Percentiles rank a stretch among this genome's conserved stretches.
Conservation (phyloP, 2,888 invertebrate species). For the Antitype chi region DNA sequence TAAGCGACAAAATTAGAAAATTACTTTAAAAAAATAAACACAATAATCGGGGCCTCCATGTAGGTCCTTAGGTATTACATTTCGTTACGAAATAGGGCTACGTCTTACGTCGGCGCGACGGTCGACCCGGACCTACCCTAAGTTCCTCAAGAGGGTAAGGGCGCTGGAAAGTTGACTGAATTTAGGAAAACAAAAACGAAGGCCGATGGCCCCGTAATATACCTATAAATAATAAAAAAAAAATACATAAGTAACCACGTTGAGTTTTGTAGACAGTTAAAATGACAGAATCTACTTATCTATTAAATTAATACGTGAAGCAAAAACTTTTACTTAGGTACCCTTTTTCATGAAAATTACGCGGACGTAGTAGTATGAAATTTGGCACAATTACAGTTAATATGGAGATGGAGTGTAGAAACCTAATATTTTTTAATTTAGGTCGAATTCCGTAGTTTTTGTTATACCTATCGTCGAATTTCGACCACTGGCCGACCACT, state of each 20-base stretch:
- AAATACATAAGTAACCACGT: not conserved
- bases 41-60: not conserved
- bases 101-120: not conserved
- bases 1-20: not conserved
- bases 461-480: no score
- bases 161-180: conserved; percentile 1
- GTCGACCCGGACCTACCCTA: conserved; percentile 35
- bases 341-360: no score
- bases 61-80: no score
- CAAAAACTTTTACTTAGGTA: no score
- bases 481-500: no score
- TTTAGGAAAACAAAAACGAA: conserved; percentile 4
- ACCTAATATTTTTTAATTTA: no score
- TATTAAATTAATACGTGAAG: no score
- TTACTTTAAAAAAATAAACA: not conserved
- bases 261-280: not conserved
- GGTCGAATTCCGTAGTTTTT: no score
- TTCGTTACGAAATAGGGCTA: not conserved
- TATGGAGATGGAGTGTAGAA: no score
- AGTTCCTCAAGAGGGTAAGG: not conserved
- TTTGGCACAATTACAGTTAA: no score
- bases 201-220: not conserved
- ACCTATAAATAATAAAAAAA: not conserved
- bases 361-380: no score
- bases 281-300: not conserved